Conservation (phyloP, 2,797 vertebrate genomes). For the Bovichtus diacanthus region DNA sequence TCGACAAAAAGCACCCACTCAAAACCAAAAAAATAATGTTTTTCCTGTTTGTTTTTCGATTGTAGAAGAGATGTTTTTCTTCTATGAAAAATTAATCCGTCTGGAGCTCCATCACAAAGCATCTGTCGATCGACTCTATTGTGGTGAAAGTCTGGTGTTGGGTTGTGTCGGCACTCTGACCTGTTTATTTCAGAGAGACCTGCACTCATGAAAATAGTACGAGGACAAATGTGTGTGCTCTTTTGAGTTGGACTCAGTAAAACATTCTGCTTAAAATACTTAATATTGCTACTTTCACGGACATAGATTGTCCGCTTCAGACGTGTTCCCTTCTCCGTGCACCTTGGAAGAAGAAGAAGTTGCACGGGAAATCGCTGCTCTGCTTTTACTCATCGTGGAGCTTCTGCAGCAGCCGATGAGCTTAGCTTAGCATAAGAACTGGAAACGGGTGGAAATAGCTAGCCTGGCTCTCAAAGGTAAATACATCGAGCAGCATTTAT, state of each 20-base stretch:
- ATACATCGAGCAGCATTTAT: too few relatives aligned
- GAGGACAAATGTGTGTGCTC: not conserved
- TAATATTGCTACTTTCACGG: too few relatives aligned
- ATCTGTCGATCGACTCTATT: conserved; percentile 1
- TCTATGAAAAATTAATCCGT: not conserved
- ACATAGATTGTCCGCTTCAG: too few relatives aligned
- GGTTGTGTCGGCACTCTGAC: conserved; percentile 32
- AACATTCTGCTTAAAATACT: too few relatives aligned
- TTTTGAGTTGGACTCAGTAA: too few relatives aligned
- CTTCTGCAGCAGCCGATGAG: not conserved
- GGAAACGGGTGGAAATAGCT: too few relatives aligned
- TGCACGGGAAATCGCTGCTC: not conserved
- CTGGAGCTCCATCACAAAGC: not conserved
- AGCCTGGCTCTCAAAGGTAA: too few relatives aligned
- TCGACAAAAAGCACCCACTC: not conserved
- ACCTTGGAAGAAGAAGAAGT: not conserved
- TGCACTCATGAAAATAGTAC: not conserved
- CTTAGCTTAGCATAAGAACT: not conserved
- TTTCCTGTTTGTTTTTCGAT: not conserved
- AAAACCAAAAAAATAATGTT: not conserved
- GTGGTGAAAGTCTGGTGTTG: conserved; percentile 36
- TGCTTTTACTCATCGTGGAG: not conserved
- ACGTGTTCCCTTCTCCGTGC: not conserved
- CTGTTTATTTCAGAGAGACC: conserved; percentile 30
- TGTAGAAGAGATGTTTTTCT: not conserved